Base-by-base conservation (phyloP, 2,888 invertebrate genomes). In the Trachelus troglodyta region DNA sequence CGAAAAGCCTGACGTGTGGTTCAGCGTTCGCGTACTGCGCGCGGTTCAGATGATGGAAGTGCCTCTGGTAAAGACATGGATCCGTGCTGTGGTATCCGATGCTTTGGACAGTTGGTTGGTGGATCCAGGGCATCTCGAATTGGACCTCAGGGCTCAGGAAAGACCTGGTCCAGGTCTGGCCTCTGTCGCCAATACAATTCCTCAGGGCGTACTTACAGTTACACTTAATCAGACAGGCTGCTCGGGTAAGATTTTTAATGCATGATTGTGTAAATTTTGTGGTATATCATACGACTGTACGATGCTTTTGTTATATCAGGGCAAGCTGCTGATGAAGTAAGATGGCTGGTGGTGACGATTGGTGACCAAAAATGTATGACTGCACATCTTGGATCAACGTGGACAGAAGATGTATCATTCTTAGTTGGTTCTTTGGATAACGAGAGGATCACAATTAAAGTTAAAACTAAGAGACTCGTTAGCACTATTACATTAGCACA, bases 1-100 rank as follows among this genome's bases (percentile, higher is more conserved):
- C 75, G 93, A 93, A 85, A 92, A 92, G 90, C 93, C 93, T 56
- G 92, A 93, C 80, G 92, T 93, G 34, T 93, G 92, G 92, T 93
- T 93, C 88, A 92, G 92, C 85, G 91, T 93, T 74, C 90, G 92
- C 56, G 89, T 93, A 56, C 84, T 93, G 1, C 85, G 90, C 77
- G 88, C 92, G 6, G 90, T 93, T 30, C 92, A 93, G 82, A 90
- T 93, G 90, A 93, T 93, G 93, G 93, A 93, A 82, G 91, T 93
- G 78, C 93, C 93, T 6, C 85, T 93, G 69, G 89, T 93, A 37
- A 93, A 93, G 83, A 92, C 92, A 73, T 93, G 93, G 93, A 92
- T 93, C 78, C 93, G 93, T 83, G 91, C 92, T 11, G 91, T 93
- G 74, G 92, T 93, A 34, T 92, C 92, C 88, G 93, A 93, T 79